Evolutionary conservation across 2,113 vertebrate species (phyloP), one percentile per base, ranked within the genome.

Genomic region (Hoplias malabaricus): DNA sequence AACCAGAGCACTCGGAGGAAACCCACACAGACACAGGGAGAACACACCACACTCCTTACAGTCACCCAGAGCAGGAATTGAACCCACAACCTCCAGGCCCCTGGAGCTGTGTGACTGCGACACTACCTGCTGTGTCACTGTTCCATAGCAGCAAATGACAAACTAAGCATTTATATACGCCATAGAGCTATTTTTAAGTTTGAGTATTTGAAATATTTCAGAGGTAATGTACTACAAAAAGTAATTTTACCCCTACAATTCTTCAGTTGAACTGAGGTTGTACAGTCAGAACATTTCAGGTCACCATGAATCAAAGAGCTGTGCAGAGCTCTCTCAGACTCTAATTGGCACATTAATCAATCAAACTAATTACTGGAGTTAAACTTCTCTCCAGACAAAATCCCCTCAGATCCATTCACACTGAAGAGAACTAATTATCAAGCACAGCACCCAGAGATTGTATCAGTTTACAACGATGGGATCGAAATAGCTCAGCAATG

Each of bases 301-400:
- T 69, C 34, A 34, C 36, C 43, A 29, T 61, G 57, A 74, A 69
- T 68, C 29, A 74, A 43, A 4, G 74, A 42, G 29, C 19, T 50
- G 14, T 31, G 69, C 69, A 48, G 67, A 74, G 50, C 42, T 74
- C 59, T 69, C 53, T 29, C 42, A 73, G 69, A 53, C 75, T 68
- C 53, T 78, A 75, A 70, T 74, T 78, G 70, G 46, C 75, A 78
- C 65, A 74, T 74, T 69, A 82, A 78, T 78, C 80, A 78, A 78
- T 82, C 75, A 74, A 69, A 73, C 56, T 78, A 82, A 82, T 82
- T 74, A 78, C 57, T 48, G 57, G 36, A 62, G 50, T 82, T 14
- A 43, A 48, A 66, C 57, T 65, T 56, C 36, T 38, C 50, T 82
- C 53, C 25, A 33, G 34, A 50, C 23, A 16, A 56, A 53, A 75